Evolutionary conservation across 2,888 invertebrate genomes (phyloP), one percentile per base, ranked within the genome.

Genomic region (Camponotus fellah): DNA sequence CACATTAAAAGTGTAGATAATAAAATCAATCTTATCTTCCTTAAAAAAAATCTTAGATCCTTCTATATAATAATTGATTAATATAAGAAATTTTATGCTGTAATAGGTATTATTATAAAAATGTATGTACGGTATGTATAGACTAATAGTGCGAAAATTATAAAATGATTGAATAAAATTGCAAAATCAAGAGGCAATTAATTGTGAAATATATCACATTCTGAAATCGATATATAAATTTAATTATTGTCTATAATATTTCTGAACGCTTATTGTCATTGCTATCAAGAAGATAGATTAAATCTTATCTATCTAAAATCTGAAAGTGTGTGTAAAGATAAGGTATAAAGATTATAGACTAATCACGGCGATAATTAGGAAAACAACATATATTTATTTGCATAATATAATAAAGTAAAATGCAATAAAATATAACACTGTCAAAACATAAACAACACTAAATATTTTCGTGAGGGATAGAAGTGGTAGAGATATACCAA

Each of bases 321-420:
- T 2, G 9, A 17, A 49, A 6, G 17, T 49, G 49, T 14, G 0
- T 14, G 6, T 3, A 60, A 17, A 68, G 34, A 21, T 58, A 58
- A 56, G n/a, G 12, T 53, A 37, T 17, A 8, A 53, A 40, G 37
- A 17, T 68, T 14, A 8, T 5, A n/a, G 12, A 26, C 14, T 26
- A 46, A 80, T 71, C 9, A 34, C 1, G 12, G 4, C 17, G n/a
- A 9, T 62, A 37, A 58, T 90, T 92, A 92, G 83, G 90, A 91
- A 92, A 92, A 91, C 91, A 91, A 92, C 86, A 88, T 77, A n/a
- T 53, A 56, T 92, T 92, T 91, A 92, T 91, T 92, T 85, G 79
- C 76, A 82, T 87, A 65, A 86, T 88, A 90, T 89, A 89, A 90
- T 88, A 90, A 90, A 91, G 85, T 85, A 91, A 92, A 93, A 92